Conservation (phyloP, 2,113 vertebrate species). For the Sialia sialis region DNA sequence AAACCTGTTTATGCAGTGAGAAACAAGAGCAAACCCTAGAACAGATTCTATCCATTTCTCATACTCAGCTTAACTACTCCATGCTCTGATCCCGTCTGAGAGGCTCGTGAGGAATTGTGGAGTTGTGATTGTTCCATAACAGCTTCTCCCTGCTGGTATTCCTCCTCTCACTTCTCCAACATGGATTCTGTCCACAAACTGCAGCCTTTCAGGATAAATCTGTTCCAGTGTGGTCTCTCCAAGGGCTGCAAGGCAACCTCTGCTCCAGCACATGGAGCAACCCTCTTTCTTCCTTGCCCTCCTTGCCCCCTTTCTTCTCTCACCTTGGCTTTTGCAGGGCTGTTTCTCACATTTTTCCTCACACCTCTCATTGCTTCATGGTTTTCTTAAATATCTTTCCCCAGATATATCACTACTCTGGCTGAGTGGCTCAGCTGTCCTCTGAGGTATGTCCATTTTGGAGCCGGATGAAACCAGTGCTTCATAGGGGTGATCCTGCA, state of each 20-base stretch:
- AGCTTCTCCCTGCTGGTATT: not conserved
- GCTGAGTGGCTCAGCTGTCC: not conserved
- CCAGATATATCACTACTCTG: too few species aligned
- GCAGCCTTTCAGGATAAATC: not conserved
- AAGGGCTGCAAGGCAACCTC: not conserved
- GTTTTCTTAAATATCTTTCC: not conserved
- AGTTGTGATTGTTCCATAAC: not conserved
- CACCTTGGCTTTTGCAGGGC: not conserved
- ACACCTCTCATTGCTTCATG: not conserved
- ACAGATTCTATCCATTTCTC: not conserved
- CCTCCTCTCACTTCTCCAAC: not conserved
- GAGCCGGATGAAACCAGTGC: accelerated
- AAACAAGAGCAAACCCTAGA: not conserved
- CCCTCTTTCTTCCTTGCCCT: not conserved
- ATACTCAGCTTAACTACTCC: too few species aligned
- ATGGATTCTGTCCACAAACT: not conserved
- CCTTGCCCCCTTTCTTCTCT: not conserved
- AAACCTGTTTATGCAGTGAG: not conserved
- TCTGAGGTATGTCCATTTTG: accelerated
- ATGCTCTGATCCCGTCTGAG: not conserved
- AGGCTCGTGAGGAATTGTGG: not conserved
- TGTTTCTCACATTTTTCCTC: not conserved
- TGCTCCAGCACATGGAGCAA: not conserved
- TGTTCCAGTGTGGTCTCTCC: accelerated
- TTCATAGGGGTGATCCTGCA: not conserved